Base-by-base conservation (phyloP, 2,888 invertebrate genomes). In the Papilio protenor region DNA sequence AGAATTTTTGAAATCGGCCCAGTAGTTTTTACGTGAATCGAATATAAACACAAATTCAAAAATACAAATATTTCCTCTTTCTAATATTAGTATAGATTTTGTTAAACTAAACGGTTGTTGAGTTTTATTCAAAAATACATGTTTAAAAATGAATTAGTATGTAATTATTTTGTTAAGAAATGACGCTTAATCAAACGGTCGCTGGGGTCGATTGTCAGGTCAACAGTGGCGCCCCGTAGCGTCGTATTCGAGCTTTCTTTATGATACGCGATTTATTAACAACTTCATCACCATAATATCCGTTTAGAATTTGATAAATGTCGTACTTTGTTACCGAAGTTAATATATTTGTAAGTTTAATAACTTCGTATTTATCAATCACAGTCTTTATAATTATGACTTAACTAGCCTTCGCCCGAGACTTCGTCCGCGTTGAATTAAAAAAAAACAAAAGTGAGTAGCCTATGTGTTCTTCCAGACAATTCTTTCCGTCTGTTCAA, bases 91-190 rank as follows among this genome's bases (percentile, higher is more conserved):
- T 27, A 27, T 27, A 27, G 27, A 61, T 71, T 74, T 66, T 21
- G 23, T 52, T 16, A 45, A 73, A 45, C 5, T 47, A 18, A 66
- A 77, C n/a, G 61, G 61, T 11, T 61, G 74, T 78, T 61, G 70
- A 73, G 45, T 69, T 23, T 49, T 40, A 70, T 57, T 57, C 18
- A 61, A 40, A 75, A 47, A 69, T 14, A 61, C 57, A 76, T 74
- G 75, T 81, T 27, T 70, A 52, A 79, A 80, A 75, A 79, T 81
- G 81, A 81, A 77, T 79, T 76, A 81, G 73, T 75, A 80, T 82
- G 81, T 87, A 88, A 90, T 90, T 87, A 90, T 88, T 90, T 88
- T 85, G 88, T 90, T 85, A 84, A 84, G 86, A 82, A 87, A 86
- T 86, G 84, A 85, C 84, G 82, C 84, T 88, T 86, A 85, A 85